Conservation (phyloP, 2,888 invertebrate genomes). For the Cordilura impudica region DNA sequence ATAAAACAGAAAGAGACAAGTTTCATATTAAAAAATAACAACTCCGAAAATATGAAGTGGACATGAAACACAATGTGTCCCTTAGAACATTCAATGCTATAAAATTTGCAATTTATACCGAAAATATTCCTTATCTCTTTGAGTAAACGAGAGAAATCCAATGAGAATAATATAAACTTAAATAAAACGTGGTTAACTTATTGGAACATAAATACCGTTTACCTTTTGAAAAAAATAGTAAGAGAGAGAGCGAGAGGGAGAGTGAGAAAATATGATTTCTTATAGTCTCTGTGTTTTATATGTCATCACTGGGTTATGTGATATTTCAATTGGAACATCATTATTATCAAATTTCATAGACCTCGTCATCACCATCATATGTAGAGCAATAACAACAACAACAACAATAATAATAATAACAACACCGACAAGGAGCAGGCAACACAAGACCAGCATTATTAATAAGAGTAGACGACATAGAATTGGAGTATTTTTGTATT, state of each 20-base stretch:
- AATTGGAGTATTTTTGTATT: neutral
- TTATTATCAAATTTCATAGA: conserved; percentile 38
- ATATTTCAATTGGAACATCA: conserved; percentile 61
- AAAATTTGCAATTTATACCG: neutral
- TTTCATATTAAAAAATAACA: conserved; percentile 1
- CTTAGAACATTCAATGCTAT: neutral
- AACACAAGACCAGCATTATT: conserved; percentile 66
- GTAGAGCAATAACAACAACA: conserved; percentile 40
- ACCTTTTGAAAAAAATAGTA: too few relatives aligned
- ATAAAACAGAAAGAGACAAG: too few relatives aligned
- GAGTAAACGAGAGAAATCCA: neutral
- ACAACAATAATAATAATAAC: conserved; percentile 51
- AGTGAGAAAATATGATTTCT: neutral
- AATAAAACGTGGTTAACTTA: neutral
- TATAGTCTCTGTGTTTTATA: conserved; percentile 31
- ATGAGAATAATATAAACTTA: neutral
- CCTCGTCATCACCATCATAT: conserved; percentile 21
- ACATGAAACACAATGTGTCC: neutral
- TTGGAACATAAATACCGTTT: neutral
- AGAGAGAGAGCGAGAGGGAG: neutral
- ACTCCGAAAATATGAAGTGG: neutral
- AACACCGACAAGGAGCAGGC: conserved; percentile 49
- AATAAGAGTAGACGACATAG: conserved; percentile 16
- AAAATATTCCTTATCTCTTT: neutral
- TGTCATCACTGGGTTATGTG: conserved; percentile 58